These are phyloP conservation scores for Leptinotarsa undecemlineata DNA, from an alignment of 1,140 invertebrate genomes.

Conservation along the genomic window DNA sequence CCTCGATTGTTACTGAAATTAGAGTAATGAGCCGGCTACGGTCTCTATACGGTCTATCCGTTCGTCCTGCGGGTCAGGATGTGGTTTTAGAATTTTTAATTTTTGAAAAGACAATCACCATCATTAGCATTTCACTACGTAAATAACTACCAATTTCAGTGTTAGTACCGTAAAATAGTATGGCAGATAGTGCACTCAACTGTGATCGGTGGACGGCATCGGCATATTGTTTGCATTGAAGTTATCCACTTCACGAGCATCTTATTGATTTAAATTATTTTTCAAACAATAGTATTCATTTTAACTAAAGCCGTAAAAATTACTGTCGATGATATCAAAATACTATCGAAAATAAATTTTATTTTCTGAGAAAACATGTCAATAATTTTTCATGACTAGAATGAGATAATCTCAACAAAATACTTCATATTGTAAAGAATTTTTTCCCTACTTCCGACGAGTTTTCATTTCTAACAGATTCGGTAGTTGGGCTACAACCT, in stretches of 20 bases:
- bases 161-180: conserved; percentile 37
- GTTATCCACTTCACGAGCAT: not conserved
- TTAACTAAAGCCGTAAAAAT: too few relatives aligned
- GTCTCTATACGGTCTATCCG: conserved; percentile 18
- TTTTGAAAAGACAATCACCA: conserved; percentile 32
- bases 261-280: too few relatives aligned
- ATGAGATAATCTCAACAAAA: too few relatives aligned
- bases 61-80: conserved; percentile 34
- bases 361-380: too few relatives aligned
- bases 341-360: too few relatives aligned
- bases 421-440: too few relatives aligned
- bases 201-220: not conserved
- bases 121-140: conserved; percentile 36
- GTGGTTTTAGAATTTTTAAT: conserved; percentile 37
- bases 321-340: too few relatives aligned
- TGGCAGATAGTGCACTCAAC: not conserved
- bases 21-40: conserved; percentile 42
- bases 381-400: too few relatives aligned
- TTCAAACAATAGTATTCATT: too few relatives aligned
- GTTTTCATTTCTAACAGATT: too few relatives aligned
- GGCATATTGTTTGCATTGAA: not conserved
- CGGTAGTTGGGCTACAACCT: too few relatives aligned
- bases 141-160: conserved; percentile 34
- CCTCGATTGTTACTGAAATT: conserved; percentile 40
- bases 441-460: too few relatives aligned